Evolutionary conservation across 1,140 invertebrate genomes (phyloP), one percentile per base, ranked within the genome.

Genomic region (Spodoptera frugiperda): DNA sequence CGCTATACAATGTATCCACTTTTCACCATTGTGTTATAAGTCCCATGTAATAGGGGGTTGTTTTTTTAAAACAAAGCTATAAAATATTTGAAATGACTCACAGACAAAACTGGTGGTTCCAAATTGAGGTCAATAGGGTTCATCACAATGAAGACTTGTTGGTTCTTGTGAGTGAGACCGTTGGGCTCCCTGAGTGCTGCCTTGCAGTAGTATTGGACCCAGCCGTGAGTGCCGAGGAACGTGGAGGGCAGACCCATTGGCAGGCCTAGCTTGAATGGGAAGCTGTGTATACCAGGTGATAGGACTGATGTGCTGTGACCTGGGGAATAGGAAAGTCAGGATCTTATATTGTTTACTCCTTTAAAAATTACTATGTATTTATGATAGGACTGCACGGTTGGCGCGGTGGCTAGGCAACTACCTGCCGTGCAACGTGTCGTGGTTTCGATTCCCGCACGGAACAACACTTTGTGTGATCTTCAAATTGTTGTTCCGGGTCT

Each of bases 61-160:
- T 25, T 25, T 25, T 0, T 25, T 39, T 39, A 9, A 39, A 0
- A 9, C 6, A 0, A 39, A 39, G 9, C 33, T 6, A n/a, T 10
- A 39, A 39, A 39, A 39, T 10, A 39, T 39, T 39, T 39, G 5
- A 4, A 39, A 39, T 39, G 78, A 95, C 96, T 96, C 95, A 99
- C 98, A 87, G 97, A 96, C 78, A 99, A 94, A 81, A 98, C 96
- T 2, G 97, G 96, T 39, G 98, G 98, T 87, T 99, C 98, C 85
- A 98, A 94, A 93, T 99, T 99, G 77, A 99, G 94, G 94, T 99
- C 98, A 75, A 99, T 98, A 0, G 98, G 98, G 92, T 98, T 99
- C 98, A 99, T 98, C 0, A 99, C 98, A 83, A 99, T 98, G 90
- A 99, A 99, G 9, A 99, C 98, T 95, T 99, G 98, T 91, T 99